Evolutionary conservation across 1,140 invertebrate genomes (phyloP).

Genomic region (Panulirus ornatus): DNA sequence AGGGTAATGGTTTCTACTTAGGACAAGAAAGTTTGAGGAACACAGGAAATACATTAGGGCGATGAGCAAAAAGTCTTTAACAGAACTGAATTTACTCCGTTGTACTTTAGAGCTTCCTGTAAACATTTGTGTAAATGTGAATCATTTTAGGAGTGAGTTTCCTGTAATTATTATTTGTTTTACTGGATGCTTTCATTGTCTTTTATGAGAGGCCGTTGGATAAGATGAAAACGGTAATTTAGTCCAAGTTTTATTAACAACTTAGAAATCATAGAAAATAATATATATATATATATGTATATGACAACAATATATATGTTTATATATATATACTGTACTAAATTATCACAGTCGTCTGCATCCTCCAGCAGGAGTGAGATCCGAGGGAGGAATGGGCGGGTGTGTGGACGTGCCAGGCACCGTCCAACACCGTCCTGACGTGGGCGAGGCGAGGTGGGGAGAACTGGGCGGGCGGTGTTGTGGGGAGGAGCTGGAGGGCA

Average conservation of each 20-base stretch:
- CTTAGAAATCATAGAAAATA: not conserved
- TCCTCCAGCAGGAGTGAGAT: not conserved
- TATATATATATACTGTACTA: not conserved
- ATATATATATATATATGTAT: not conserved
- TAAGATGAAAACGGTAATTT: too few species aligned
- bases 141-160: too few species aligned
- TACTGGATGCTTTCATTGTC: too few species aligned
- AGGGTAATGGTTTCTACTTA: too few species aligned
- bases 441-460: not conserved
- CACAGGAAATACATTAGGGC: too few species aligned
- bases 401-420: not conserved
- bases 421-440: not conserved
- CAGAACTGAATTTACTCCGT: too few species aligned
- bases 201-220: too few species aligned
- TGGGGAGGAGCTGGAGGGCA: not conserved
- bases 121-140: too few species aligned
- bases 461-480: not conserved
- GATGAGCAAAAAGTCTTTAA: too few species aligned
- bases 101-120: too few species aligned
- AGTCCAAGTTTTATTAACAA: not conserved
- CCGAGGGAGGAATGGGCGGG: not conserved
- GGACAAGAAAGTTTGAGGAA: too few species aligned
- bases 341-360: not conserved
- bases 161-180: too few species aligned
- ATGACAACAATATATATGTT: not conserved